These are phyloP conservation scores for Gallinago media DNA, from an alignment of 2,113 vertebrate genomes.

Conservation along the genomic window DNA sequence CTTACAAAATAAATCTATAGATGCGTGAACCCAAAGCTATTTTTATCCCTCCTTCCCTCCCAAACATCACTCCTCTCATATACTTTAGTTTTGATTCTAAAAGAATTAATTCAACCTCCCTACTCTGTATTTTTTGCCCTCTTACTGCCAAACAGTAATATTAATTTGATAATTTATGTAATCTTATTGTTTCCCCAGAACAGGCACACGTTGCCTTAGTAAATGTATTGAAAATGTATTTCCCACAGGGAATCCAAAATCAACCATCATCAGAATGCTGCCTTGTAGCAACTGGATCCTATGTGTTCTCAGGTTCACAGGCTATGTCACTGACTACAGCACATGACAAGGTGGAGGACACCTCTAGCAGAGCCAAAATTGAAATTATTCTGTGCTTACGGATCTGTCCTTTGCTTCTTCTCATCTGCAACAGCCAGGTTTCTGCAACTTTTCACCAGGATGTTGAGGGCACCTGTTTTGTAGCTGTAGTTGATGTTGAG, in stretches of 20 bases:
- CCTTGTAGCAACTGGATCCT: not conserved
- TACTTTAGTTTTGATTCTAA: not conserved
- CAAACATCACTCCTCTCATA: not conserved
- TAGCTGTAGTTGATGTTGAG: slow-evolving; percentile 93
- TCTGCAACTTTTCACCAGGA: slow-evolving; percentile 92
- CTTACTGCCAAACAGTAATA: not conserved
- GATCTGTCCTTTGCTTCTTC: slow-evolving; percentile 91
- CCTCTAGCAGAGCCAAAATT: not conserved
- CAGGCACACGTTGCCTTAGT: rapidly evolving
- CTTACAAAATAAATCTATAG: not conserved
- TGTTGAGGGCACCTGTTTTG: slow-evolving; percentile 93
- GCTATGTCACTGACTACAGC: not conserved
- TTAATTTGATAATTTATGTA: not conserved
- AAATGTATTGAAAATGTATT: not conserved
- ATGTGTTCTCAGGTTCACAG: not conserved
- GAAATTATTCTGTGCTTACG: slow-evolving; percentile 80
- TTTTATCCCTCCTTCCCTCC: not conserved
- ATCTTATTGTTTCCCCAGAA: not conserved
- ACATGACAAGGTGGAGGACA: rapidly evolving
- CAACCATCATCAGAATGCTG: not conserved
- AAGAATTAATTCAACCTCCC: not conserved
- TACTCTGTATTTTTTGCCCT: not conserved
- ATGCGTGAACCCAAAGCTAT: not conserved
- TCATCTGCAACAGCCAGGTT: slow-evolving; percentile 94
- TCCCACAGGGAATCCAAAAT: not conserved